These are phyloP conservation scores for Pterois miles DNA, from an alignment of 2,797 vertebrate species.

Conservation along the genomic window DNA sequence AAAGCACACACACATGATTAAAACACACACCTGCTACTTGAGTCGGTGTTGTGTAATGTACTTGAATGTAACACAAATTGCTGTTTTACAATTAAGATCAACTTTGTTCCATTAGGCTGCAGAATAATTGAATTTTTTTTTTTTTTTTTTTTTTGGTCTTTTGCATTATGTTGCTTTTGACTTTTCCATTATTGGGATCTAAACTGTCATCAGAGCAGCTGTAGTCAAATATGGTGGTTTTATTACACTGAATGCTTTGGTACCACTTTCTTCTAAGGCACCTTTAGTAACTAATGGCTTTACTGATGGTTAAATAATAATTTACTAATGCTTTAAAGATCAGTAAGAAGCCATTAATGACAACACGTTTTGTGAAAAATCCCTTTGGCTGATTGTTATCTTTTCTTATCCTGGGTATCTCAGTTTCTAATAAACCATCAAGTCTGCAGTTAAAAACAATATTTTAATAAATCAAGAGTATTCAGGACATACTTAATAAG, in stretches of 20 bases:
- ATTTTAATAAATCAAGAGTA: background rate
- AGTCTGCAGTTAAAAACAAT: background rate
- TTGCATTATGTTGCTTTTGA: slow-evolving; percentile 8
- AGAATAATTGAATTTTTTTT: slow-evolving; percentile 58
- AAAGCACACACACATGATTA: slow-evolving; percentile 50
- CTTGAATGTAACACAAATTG: slow-evolving; percentile 76
- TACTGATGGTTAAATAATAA: background rate
- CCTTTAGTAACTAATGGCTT: background rate
- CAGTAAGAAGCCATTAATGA: background rate
- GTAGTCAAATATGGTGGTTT: background rate
- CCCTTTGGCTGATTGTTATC: background rate
- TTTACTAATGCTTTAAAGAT: background rate
- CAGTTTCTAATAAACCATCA: background rate
- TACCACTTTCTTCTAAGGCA: background rate
- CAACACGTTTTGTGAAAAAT: background rate
- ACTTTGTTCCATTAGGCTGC: slow-evolving; percentile 51
- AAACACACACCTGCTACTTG: slow-evolving; percentile 80
- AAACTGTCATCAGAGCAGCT: background rate
- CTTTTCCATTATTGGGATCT: background rate
- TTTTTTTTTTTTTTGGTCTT: slow-evolving; percentile 31
- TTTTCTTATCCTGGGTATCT: background rate
- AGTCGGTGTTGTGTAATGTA: slow-evolving; percentile 91
- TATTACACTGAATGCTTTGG: background rate
- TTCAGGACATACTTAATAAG: background rate
- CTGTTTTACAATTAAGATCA: slow-evolving; percentile 62